phyloP scores from a whole-genome alignment of 2,888 invertebrate genomes.

The Ormyrus pomaceus region DNA sequence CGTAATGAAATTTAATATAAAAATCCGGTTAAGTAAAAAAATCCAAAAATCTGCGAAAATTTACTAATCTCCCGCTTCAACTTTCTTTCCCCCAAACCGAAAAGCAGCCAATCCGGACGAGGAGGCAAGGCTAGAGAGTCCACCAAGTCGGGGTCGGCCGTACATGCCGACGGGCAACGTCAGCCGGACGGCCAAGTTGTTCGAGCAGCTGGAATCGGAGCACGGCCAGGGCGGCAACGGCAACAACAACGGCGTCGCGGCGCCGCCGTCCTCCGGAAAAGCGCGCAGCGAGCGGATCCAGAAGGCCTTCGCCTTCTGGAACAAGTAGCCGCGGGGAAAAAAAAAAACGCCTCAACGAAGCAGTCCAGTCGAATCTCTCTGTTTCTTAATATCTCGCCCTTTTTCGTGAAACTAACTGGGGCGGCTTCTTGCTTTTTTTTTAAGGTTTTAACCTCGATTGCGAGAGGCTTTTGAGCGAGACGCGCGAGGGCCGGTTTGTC shows the following conservation, averaged over 20 bases:
- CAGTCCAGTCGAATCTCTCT: constrained; percentile 3
- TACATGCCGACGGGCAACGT: constrained; percentile 71
- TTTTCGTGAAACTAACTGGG: background rate
- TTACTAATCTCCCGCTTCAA: constrained; percentile 17
- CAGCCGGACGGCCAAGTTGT: constrained; percentile 72
- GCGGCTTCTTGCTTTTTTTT: background rate
- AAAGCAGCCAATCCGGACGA: constrained; percentile 62
- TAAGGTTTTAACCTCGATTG: background rate
- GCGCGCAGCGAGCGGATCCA: constrained; percentile 72
- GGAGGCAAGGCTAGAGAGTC: constrained; percentile 67
- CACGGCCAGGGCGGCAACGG: constrained; percentile 25
- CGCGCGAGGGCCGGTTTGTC: constrained; percentile 10
- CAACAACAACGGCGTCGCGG: constrained; percentile 23
- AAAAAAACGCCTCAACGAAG: background rate
- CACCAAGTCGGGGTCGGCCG: constrained; percentile 52
- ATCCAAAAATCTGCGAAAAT: background rate
- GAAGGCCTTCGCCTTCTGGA: constrained; percentile 76
- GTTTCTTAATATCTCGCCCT: background rate
- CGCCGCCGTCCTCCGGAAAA: constrained; percentile 52
- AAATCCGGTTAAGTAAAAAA: too few species aligned
- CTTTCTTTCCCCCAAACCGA: background rate
- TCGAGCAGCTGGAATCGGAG: constrained; percentile 67
- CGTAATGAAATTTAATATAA: too few species aligned
- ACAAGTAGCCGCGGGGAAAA: constrained; percentile 62
- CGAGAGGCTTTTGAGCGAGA: background rate